phyloP scores from a whole-genome alignment of 2,797 vertebrate genomes.

The Todus mexicanus region DNA sequence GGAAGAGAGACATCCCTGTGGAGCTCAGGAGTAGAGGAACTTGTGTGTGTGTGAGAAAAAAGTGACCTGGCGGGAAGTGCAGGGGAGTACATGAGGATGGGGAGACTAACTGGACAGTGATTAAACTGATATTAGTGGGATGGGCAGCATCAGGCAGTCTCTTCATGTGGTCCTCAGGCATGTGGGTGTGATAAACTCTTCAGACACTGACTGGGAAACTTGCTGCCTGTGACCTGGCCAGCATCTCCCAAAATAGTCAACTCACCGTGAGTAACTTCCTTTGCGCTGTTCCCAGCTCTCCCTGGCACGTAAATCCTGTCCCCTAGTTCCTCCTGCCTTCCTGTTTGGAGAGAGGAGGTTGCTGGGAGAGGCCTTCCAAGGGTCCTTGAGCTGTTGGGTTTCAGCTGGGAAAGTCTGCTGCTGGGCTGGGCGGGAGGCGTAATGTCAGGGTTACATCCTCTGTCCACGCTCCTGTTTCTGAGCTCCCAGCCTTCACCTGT shows the following conservation, averaged over 20 bases:
- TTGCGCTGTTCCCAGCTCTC: slow-evolving; percentile 57
- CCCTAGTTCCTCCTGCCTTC: slow-evolving; percentile 61
- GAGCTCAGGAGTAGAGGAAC: background rate
- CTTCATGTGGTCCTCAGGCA: background rate
- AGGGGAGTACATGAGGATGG: background rate
- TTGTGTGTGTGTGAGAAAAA: background rate
- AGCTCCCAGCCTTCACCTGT: slow-evolving; percentile 46
- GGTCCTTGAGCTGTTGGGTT: slow-evolving; percentile 47
- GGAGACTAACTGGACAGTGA: background rate
- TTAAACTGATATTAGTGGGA: background rate
- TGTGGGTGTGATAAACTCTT: slow-evolving; percentile 33
- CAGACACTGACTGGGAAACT: slow-evolving; percentile 25
- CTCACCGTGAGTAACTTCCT: slow-evolving; percentile 61
- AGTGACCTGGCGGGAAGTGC: background rate
- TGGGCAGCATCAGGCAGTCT: slow-evolving; percentile 17
- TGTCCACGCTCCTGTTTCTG: background rate
- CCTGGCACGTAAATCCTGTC: slow-evolving; percentile 70
- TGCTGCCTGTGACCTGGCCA: slow-evolving; percentile 54
- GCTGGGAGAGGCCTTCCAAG: slow-evolving; percentile 47
- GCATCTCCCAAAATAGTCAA: slow-evolving; percentile 63
- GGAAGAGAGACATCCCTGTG: background rate
- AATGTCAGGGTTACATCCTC: slow-evolving; percentile 57
- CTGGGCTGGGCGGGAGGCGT: background rate
- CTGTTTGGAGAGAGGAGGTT: slow-evolving; percentile 57
- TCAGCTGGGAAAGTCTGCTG: slow-evolving; percentile 47